Evolutionary conservation across 1,140 invertebrate species (phyloP).

Genomic region (Episyrphus balteatus): DNA sequence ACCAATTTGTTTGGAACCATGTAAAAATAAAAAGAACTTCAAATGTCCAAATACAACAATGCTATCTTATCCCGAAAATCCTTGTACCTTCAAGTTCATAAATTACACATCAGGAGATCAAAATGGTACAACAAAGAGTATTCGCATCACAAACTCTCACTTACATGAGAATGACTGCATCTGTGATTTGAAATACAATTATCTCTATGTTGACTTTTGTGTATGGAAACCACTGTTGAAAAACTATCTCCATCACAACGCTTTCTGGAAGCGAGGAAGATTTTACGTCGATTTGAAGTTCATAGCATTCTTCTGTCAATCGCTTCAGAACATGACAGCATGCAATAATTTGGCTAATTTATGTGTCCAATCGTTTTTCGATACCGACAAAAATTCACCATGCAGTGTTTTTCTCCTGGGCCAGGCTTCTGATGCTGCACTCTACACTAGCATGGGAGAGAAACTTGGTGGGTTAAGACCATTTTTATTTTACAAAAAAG

Average conservation of each 20-base stretch:
- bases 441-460: constrained; percentile 36
- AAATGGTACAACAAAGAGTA: neutral
- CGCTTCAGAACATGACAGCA: constrained; percentile 28
- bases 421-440: constrained; percentile 31
- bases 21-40: constrained; percentile 4
- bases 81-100: constrained; percentile 4
- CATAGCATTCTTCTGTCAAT: constrained; percentile 31
- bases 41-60: neutral
- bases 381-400: constrained; percentile 39
- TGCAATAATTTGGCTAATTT: constrained; percentile 61
- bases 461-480: constrained; percentile 37
- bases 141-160: constrained; percentile 6
- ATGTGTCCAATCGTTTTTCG: constrained; percentile 49
- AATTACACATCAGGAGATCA: constrained; percentile 5
- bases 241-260: constrained; percentile 27
- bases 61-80: neutral
- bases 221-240: constrained; percentile 23
- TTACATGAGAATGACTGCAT: constrained; percentile 12
- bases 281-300: constrained; percentile 29
- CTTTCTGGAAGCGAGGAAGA: constrained; percentile 23
- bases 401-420: constrained; percentile 42
- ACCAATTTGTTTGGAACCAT: constrained; percentile 14
- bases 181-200: constrained; percentile 23
- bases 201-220: constrained; percentile 26
- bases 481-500: constrained; percentile 42